phyloP scores from a whole-genome alignment of 2,888 invertebrate species.

The Ennomos fuscantarius region DNA sequence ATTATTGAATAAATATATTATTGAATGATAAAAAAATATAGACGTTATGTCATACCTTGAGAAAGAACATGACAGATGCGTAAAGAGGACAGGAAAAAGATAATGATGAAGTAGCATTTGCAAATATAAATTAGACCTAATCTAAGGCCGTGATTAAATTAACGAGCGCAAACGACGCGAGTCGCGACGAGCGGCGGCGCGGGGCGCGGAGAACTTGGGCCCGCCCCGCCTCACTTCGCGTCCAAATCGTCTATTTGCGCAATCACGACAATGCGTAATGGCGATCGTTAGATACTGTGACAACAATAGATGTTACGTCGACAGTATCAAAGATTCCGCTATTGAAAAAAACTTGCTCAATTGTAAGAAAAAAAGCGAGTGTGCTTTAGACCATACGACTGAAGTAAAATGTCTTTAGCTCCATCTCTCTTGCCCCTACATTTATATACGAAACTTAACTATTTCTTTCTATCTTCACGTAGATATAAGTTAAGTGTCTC shows the following conservation, averaged over 20 bases:
- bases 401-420: no score
- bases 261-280: constrained; percentile 81
- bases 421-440: no score
- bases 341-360: background rate
- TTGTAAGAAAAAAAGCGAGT: no score
- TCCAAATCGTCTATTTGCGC: constrained; percentile 77
- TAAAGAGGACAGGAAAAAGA: constrained; percentile 8
- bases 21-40: no score
- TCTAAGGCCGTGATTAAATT: constrained; percentile 67
- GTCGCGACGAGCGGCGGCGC: constrained; percentile 60
- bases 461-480: no score
- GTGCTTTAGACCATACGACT: no score
- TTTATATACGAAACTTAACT: no score
- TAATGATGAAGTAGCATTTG: constrained; percentile 1
- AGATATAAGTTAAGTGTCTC: no score
- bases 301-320: background rate
- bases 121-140: constrained; percentile 57
- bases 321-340: constrained; percentile 9
- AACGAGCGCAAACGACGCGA: constrained; percentile 66
- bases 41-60: no score
- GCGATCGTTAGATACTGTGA: constrained; percentile 57
- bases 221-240: constrained; percentile 68
- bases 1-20: no score
- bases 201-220: constrained; percentile 74
- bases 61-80: no score